A percentile compares a stretch with the other conserved stretches of the same genome.
phyloP scores from a whole-genome alignment of 92 coral and sea anemone genomes.

The Bergia puertoricense region DNA sequence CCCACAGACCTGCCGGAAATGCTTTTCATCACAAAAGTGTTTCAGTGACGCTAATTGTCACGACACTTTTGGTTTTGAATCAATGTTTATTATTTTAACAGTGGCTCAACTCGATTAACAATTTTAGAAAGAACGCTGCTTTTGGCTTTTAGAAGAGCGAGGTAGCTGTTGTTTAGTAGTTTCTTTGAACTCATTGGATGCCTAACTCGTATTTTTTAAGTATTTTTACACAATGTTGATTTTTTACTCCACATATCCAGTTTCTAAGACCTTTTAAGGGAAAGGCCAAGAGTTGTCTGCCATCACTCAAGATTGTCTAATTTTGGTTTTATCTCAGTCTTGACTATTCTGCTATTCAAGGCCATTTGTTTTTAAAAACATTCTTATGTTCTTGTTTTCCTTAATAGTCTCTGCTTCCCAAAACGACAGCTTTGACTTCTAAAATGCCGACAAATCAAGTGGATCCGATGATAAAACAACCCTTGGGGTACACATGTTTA shows the following conservation, averaged over 20 bases:
- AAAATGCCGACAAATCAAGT: background rate
- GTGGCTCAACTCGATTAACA: background rate
- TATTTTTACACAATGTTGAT: background rate
- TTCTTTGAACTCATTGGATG: background rate
- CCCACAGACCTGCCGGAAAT: background rate
- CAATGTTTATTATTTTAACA: background rate
- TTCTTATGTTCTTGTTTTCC: background rate
- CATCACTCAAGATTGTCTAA: constrained; percentile 13
- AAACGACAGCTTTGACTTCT: background rate
- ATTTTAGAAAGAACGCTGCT: background rate
- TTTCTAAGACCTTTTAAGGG: background rate
- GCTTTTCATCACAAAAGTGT: constrained; percentile 7
- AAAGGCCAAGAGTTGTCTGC: background rate
- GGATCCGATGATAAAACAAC: too few relatives aligned
- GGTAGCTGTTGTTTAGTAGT: too few relatives aligned
- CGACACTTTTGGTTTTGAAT: background rate
- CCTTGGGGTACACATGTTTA: background rate
- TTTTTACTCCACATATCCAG: background rate
- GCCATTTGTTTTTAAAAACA: background rate
- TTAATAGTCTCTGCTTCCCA: background rate
- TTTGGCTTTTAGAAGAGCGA: too few relatives aligned
- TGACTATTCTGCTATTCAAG: background rate
- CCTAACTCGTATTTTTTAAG: background rate
- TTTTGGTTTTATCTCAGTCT: background rate
- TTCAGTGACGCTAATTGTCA: background rate